Conservation (phyloP, 2,888 invertebrate species). For the Mythimna ferrago region DNA sequence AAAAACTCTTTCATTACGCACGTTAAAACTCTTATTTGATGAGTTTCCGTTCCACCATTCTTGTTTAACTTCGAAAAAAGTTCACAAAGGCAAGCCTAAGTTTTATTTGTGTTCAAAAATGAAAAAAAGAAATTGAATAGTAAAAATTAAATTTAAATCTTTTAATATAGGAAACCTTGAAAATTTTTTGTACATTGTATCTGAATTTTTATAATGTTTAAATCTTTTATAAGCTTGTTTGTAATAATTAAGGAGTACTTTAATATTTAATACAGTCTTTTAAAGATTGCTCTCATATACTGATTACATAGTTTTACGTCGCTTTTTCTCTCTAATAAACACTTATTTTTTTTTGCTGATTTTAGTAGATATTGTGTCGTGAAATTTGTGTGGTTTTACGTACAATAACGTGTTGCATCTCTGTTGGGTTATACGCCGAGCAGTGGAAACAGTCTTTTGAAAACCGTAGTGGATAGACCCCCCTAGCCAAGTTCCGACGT, state of each 20-base stretch:
- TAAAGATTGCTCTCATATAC: background rate
- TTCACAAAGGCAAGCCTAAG: background rate
- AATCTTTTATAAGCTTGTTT: background rate
- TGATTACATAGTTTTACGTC: conserved; percentile 2
- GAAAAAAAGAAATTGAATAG: background rate
- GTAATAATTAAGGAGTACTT: background rate
- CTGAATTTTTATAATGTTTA: background rate
- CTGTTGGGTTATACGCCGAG: too few species aligned
- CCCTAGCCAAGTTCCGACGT: too few species aligned
- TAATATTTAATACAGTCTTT: conserved; percentile 5
- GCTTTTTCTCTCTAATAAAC: conserved; percentile 5
- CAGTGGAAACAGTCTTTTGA: too few species aligned
- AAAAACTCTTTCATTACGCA: background rate
- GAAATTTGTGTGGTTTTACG: too few species aligned
- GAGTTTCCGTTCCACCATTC: background rate
- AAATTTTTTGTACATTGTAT: background rate
- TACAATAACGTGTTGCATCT: too few species aligned
- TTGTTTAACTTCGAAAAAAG: conserved; percentile 8
- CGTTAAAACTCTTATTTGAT: background rate
- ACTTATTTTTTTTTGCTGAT: background rate
- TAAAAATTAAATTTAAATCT: background rate
- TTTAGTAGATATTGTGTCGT: too few species aligned
- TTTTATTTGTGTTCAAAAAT: background rate
- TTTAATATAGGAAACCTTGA: conserved; percentile 1
- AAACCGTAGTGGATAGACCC: too few species aligned